These are phyloP conservation scores for Corapipo altera DNA, from an alignment of 2,113 vertebrate genomes.

Conservation along the genomic window DNA sequence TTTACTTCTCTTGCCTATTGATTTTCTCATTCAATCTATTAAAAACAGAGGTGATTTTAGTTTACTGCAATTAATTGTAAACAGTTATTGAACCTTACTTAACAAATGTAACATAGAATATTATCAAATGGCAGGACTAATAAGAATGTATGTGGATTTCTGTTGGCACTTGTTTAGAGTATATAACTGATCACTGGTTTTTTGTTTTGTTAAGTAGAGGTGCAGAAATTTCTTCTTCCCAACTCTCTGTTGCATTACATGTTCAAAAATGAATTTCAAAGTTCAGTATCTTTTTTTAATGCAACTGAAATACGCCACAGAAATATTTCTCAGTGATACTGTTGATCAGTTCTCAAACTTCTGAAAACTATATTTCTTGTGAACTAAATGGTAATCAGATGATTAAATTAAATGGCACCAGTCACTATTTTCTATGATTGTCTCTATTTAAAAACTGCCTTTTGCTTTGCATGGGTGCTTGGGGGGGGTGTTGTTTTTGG, in stretches of 20 bases:
- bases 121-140: background rate
- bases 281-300: background rate
- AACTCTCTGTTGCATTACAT: rapidly evolving
- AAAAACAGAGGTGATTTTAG: background rate
- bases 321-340: background rate
- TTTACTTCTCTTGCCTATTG: background rate
- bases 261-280: background rate
- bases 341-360: background rate
- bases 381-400: background rate
- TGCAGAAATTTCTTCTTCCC: background rate
- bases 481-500: background rate
- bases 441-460: background rate
- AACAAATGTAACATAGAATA: background rate
- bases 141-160: background rate
- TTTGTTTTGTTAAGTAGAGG: background rate
- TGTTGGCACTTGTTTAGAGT: background rate
- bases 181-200: background rate
- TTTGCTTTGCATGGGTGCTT: background rate
- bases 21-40: background rate
- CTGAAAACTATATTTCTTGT: background rate
- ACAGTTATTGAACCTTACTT: background rate
- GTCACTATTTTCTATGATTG: background rate
- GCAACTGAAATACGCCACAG: background rate
- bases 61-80: background rate
- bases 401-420: background rate